These are phyloP conservation scores for Scotopteryx bipunctaria DNA, from an alignment of 2,888 invertebrate genomes.

Conservation along the genomic window DNA sequence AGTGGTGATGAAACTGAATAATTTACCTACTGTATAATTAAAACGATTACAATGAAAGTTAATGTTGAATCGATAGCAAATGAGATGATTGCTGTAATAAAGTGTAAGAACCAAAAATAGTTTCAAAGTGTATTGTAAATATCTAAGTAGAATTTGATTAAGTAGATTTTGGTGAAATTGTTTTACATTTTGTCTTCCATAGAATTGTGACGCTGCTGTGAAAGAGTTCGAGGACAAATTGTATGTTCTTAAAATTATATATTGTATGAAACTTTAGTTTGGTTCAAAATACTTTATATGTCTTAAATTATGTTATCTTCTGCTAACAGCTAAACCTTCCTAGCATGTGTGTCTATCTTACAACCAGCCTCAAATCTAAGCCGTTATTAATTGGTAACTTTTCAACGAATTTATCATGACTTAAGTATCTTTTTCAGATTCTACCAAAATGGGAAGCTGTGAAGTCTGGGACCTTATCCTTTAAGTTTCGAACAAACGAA, in stretches of 20 bases:
- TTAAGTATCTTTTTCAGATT: slow-evolving; percentile 81
- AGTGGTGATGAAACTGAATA: too few species aligned
- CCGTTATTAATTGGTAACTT: slow-evolving; percentile 2
- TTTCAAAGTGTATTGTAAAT: background rate
- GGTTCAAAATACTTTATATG: slow-evolving; percentile 8
- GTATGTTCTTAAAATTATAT: slow-evolving; percentile 21
- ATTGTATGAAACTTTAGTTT: slow-evolving; percentile 19
- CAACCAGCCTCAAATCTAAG: slow-evolving; percentile 25
- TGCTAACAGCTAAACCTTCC: slow-evolving; percentile 28
- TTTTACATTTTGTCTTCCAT: slow-evolving; percentile 16
- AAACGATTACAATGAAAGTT: too few species aligned
- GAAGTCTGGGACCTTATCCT: slow-evolving; percentile 93
- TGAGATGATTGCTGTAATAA: background rate
- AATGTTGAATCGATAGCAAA: background rate
- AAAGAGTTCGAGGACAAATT: slow-evolving; percentile 11
- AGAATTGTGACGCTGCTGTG: slow-evolving; percentile 20
- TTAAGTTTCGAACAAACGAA: slow-evolving; percentile 97
- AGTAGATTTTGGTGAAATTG: background rate
- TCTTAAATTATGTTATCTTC: slow-evolving; percentile 8
- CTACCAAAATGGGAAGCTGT: slow-evolving; percentile 96
- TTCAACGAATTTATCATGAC: background rate
- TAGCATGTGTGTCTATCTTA: slow-evolving; percentile 29
- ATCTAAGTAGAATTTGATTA: background rate
- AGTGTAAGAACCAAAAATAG: background rate
- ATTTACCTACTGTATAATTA: too few species aligned